Conservation (phyloP, 2,113 vertebrate species). For the Isurus oxyrinchus region DNA sequence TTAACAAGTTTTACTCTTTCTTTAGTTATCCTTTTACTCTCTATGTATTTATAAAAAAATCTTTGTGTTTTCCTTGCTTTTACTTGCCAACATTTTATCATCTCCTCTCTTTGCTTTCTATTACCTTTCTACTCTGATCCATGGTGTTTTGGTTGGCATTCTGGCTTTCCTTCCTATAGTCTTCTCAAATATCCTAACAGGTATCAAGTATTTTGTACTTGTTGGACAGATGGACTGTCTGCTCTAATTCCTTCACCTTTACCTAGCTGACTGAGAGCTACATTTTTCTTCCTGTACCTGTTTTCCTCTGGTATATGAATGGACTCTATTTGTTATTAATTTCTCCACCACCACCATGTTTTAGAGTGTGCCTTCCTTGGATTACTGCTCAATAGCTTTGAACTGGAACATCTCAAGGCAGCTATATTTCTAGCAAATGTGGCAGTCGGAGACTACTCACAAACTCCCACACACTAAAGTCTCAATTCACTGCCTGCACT, state of each 20-base stretch:
- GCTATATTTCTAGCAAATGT: background rate
- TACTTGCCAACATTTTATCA: no score
- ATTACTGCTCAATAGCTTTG: background rate
- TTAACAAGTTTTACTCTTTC: no score
- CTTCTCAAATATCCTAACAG: no score
- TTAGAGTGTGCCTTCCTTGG: no score
- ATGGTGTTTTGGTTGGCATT: background rate
- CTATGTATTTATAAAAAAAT: no score
- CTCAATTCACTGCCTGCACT: background rate
- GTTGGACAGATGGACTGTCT: background rate
- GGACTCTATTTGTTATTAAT: background rate
- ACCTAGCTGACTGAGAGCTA: background rate
- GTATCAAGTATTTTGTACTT: background rate
- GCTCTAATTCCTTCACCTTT: background rate
- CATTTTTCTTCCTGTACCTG: background rate
- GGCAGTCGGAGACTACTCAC: background rate
- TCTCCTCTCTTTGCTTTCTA: no score
- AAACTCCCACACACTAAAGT: background rate
- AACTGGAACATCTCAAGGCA: background rate
- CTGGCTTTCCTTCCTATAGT: background rate
- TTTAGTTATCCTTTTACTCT: no score
- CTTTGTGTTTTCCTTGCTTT: no score
- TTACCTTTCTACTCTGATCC: background rate
- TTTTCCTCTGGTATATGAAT: background rate
- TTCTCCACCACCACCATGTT: background rate